Conservation (phyloP, 2,888 invertebrate genomes). For the Cenopis cana region DNA sequence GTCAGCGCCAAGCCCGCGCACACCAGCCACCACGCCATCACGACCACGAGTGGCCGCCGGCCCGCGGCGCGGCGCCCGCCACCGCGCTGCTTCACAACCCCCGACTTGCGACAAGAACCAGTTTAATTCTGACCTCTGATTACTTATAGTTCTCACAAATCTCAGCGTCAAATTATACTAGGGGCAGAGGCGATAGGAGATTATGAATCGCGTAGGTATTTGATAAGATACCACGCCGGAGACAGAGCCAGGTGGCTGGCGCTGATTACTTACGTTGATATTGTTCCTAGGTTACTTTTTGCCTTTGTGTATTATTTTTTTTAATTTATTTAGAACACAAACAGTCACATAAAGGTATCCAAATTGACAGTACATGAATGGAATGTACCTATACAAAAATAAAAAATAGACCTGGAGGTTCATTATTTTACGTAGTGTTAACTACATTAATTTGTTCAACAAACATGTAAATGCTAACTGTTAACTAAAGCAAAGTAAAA, state of each 20-base stretch:
- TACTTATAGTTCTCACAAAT: neutral
- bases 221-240: neutral
- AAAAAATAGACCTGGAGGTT: too few relatives aligned
- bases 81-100: neutral
- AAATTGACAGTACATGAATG: too few relatives aligned
- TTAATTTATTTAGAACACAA: too few relatives aligned
- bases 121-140: neutral
- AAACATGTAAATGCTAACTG: too few relatives aligned
- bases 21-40: neutral
- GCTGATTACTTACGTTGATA: neutral
- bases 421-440: too few relatives aligned
- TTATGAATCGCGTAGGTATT: neutral
- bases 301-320: too few relatives aligned
- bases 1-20: conserved; percentile 51
- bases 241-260: neutral
- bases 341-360: too few relatives aligned
- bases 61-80: too few relatives aligned
- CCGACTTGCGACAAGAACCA: neutral
- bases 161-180: conserved; percentile 1
- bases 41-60: neutral
- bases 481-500: too few relatives aligned
- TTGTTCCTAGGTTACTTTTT: too few relatives aligned
- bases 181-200: neutral
- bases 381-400: too few relatives aligned
- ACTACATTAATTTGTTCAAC: too few relatives aligned